Evolutionary conservation across 2,797 vertebrate genomes (phyloP), one percentile per base, ranked within the genome.

Genomic region (Novumbra hubbsi): DNA sequence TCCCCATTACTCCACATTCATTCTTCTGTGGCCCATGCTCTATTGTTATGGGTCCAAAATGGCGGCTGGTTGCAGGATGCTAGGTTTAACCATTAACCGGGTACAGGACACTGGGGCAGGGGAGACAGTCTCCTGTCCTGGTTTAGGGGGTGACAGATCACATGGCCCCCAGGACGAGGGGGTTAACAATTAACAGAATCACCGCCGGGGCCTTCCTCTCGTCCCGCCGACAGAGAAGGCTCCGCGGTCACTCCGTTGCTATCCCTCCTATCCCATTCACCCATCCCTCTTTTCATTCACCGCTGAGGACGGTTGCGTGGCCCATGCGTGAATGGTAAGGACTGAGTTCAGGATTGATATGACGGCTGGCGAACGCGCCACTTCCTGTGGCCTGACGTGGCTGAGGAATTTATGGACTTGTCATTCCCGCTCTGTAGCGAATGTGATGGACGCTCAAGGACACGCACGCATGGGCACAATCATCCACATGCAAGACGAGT

Each of bases 31-130:
- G 81, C 84, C 85, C 82, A 80, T 66, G 80, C 87, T 85, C 81
- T 76, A 89, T 90, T 89, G 90, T 93, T 85, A 84, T 81, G 75
- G 60, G 78, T 71, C 74, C 85, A 85, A 88, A 81, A 85, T 84
- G 81, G 76, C 72, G 78, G 76, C 81, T 72, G 62, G 80, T 85
- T 77, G 84, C 89, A 92, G 90, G 92, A 91, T 89, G 88, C 84
- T 81, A 75, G 38, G 86, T 85, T 79, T 92, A 93, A 91, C 76
- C 87, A 92, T 93, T 93, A 93, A 93, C 91, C 74, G 55, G 75
- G 77, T 75, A 71, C 77, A 72, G 76, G 78, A 76, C 76, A 78
- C 80, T 72, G 24, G 21, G 60, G 64, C 60, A 75, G 73, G 48
- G 71, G 77, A 60, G 75, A 71, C 63, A 24, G 67, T 49, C 21